Base-by-base conservation (phyloP, 2,888 invertebrate genomes). In the Phania funesta region DNA sequence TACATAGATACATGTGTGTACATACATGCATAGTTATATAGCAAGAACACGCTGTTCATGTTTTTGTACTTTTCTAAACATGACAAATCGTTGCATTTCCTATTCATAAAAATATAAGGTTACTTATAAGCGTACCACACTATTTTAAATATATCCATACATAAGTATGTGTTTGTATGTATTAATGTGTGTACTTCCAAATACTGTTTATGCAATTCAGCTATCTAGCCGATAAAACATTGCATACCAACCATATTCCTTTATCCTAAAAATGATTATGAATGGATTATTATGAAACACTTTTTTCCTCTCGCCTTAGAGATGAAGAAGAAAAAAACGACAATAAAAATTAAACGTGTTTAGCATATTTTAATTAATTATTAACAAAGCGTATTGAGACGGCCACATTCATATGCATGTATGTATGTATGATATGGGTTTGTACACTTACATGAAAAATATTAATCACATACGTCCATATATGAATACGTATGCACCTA, bases 291-390 rank as follows among this genome's bases (percentile, higher is more conserved):
- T 46, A 44, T 67, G 32, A 68, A 71, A 70, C 56, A 52, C 5
- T 64, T 58, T 75, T 74, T 81, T 81, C 62, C 73, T 81, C 67
- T 68, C 62, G 26, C 68, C 73, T 77, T 52, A 38, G 26, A 56
- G 60, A 50, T 50, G n/a, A 26, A 58, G 56, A n/a, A 76, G 52
- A 76, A 80, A 76, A 71, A 60, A 35, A 68, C 54, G 54, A 64
- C 62, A 73, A 81, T 60, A 67, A 24, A 46, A 67, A 62, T 41
- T 13, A 26, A 24, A 81, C 77, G 73, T 81, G 81, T 50, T 56
- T 35, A 18, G 73, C 60, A 77, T 81, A 73, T 56, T 58, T 64
- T 16, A 70, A 62, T 38, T 52, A 56, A 13, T 16, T 18, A 3
- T 44, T 9, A 35, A 3, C 35, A 35, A 9, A 8, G 9, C 11